Evolutionary conservation across 2,797 vertebrate species (phyloP), one percentile per base, ranked within the genome.

Genomic region (Nyctibius grandis): DNA sequence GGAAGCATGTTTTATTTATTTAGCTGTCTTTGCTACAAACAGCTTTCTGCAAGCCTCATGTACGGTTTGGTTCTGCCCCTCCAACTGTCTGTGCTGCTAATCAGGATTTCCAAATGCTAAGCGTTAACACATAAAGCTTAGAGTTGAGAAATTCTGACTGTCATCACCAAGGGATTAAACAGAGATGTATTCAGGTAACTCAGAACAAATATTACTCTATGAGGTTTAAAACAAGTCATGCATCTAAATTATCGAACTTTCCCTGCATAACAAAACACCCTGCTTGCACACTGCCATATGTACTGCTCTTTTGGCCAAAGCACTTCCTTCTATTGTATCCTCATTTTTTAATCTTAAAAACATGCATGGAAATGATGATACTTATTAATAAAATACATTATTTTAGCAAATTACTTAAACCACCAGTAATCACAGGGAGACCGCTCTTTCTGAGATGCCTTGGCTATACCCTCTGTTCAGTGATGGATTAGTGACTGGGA

Each of bases 151-250:
- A 85, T 85, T 57, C 85, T 91, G 85, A 75, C 73, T 88, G 79
- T 45, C 93, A 67, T 85, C 88, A 85, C 63, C 89, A n/a, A 70
- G 87, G 88, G 91, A 95, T 96, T 95, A 90, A 73, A 67, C 53
- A 85, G 79, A 89, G 81, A 86, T 97, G 95, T 91, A 95, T 79
- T 74, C 89, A 90, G 94, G 93, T 96, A 91, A 90, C 80, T 91
- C 17, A 28, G 77, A 89, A 68, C 77, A 95, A 96, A 87, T 81
- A 89, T 73, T 53, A 31, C 51, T 44, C 60, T 34, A 9, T 31
- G 70, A 81, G 70, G 56, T 77, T 53, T 94, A 48, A 92, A 93
- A 91, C 92, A 87, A 94, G 63, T 59, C 33, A 2, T 84, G 88
- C 70, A 91, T 91, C 82, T 59, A 15, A 90, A 95, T 94, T 47